phyloP scores from a whole-genome alignment of 2,888 invertebrate genomes.

The Ypsolopha scabrella region DNA sequence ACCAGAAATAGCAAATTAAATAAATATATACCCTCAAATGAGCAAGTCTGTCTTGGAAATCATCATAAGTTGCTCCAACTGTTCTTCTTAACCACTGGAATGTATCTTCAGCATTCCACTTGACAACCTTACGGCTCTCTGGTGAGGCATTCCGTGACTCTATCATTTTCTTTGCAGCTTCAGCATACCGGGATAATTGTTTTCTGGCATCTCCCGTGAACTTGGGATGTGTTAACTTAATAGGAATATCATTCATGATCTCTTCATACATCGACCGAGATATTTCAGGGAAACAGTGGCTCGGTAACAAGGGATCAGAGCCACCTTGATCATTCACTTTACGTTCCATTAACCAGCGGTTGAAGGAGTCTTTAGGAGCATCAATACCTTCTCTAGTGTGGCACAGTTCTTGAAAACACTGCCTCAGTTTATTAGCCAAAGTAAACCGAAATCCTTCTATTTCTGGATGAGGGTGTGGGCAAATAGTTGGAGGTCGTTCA shows the following conservation, averaged over 20 bases:
- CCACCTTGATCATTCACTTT: constrained; percentile 91
- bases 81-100: constrained; percentile 95
- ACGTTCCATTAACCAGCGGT: constrained; percentile 95
- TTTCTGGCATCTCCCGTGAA: constrained; percentile 96
- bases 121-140: constrained; percentile 96
- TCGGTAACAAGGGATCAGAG: constrained; percentile 91
- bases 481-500: constrained; percentile 86
- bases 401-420: constrained; percentile 94
- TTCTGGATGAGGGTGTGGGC: constrained; percentile 95
- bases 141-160: constrained; percentile 93
- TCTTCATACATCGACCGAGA: constrained; percentile 96
- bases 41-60: constrained; percentile 89
- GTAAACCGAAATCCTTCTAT: constrained; percentile 89
- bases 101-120: constrained; percentile 98
- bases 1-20: too few relatives aligned
- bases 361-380: constrained; percentile 96
- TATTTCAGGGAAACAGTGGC: constrained; percentile 92
- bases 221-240: constrained; percentile 94
- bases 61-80: constrained; percentile 93
- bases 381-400: constrained; percentile 93
- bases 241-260: constrained; percentile 98
- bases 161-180: constrained; percentile 97
- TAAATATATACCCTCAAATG: constrained; percentile 77
- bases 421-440: constrained; percentile 85
- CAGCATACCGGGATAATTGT: constrained; percentile 93